Percentiles rank a stretch among this genome's conserved stretches.
Evolutionary conservation across 2,888 invertebrate genomes (phyloP).

Genomic region (Lottia scabra): DNA sequence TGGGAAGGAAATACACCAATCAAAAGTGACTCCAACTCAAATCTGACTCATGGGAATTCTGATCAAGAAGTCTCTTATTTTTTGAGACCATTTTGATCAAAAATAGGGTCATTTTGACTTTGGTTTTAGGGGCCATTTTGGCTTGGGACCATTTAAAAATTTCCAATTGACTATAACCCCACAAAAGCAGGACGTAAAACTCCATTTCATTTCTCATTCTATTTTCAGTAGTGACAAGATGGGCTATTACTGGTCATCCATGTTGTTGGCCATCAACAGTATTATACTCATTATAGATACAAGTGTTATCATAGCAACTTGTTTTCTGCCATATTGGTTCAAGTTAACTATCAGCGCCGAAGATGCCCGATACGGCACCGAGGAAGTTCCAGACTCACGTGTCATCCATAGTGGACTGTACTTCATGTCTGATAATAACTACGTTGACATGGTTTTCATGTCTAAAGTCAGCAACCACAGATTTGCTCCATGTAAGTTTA

Average conservation of each 20-base stretch:
- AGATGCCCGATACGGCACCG: conserved; percentile 36
- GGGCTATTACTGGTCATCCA: background rate
- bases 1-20: too few relatives aligned
- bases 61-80: too few relatives aligned
- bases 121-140: too few relatives aligned
- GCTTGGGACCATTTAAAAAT: too few relatives aligned
- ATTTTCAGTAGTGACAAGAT: too few relatives aligned
- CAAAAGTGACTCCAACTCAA: too few relatives aligned
- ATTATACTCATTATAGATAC: conserved; percentile 22
- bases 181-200: too few relatives aligned
- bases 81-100: too few relatives aligned
- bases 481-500: conserved; percentile 43
- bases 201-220: too few relatives aligned
- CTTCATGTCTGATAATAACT: conserved; percentile 24
- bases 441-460: conserved; percentile 36
- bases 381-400: conserved; percentile 22
- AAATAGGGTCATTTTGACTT: too few relatives aligned
- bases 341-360: conserved; percentile 18
- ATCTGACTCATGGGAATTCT: too few relatives aligned
- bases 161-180: too few relatives aligned
- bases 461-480: conserved; percentile 36
- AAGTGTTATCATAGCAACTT: conserved; percentile 11
- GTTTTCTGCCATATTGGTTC: conserved; percentile 34
- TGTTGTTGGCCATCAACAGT: conserved; percentile 21
- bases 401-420: conserved; percentile 40